Evolutionary conservation across 2,113 vertebrate genomes (phyloP).

Genomic region (Sebastes fasciatus): DNA sequence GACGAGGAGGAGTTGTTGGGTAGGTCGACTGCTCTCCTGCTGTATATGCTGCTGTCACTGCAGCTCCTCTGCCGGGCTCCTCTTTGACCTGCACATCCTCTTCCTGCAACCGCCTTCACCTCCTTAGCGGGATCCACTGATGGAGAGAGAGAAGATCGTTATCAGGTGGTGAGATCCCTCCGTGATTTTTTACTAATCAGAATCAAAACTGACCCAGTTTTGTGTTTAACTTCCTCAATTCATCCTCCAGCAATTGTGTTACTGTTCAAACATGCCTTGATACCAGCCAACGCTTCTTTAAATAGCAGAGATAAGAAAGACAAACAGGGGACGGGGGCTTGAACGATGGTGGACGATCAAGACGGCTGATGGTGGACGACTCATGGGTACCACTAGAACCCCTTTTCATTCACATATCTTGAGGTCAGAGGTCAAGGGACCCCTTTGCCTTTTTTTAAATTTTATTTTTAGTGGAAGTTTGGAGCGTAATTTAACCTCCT

Average conservation of each 20-base stretch:
- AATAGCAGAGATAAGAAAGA: slow-evolving; percentile 3
- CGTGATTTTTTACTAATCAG: not conserved
- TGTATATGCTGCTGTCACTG: slow-evolving; percentile 86
- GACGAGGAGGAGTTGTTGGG: slow-evolving; percentile 81
- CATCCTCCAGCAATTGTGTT: not conserved
- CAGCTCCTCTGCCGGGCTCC: slow-evolving; percentile 86
- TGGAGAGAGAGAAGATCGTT: not conserved
- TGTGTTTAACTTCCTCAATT: slow-evolving; percentile 1
- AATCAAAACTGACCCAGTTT: not conserved
- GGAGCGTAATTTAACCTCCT: no score
- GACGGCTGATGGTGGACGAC: no score
- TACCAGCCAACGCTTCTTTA: not conserved
- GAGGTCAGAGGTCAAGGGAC: no score
- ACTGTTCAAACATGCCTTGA: slow-evolving; percentile 10
- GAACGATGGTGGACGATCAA: not conserved
- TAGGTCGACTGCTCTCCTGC: slow-evolving; percentile 81
- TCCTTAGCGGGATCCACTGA: slow-evolving; percentile 88
- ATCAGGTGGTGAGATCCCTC: no score
- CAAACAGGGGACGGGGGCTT: not conserved
- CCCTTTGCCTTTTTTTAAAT: no score
- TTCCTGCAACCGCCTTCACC: slow-evolving; percentile 85
- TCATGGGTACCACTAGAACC: no score
- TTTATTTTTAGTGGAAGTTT: no score
- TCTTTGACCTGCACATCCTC: slow-evolving; percentile 76
- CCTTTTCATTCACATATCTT: no score